Base-by-base conservation (phyloP, 1,140 invertebrate genomes). In the Hyphantria cunea region DNA sequence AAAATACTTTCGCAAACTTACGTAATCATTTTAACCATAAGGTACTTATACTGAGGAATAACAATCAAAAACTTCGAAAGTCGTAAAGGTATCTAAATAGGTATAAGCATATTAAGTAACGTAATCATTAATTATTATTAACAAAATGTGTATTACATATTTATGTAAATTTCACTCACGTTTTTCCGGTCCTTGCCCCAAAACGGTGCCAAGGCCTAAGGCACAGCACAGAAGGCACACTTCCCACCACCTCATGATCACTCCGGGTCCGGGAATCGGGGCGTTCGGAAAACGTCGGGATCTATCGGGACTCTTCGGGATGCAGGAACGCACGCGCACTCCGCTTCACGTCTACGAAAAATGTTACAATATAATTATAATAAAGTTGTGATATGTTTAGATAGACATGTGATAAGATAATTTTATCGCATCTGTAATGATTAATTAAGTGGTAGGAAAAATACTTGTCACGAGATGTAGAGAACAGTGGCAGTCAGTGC, bases 381-480 rank as follows among this genome's bases (percentile, higher is more conserved):
- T 49, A 37, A 13, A 8, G 31, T 41, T 11, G n/a, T 39, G 17
- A 25, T 25, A 25, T 25, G 17, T 25, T 25, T 1, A n/a, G 10
- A 25, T 32, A 13, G 37, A 39, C n/a, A 39, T 39, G 37, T 12
- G 84, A 87, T 87, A 85, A 87, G 84, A 85, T 85, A 84, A 66
- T 54, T 41, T 76, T 84, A 87, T 85, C 84, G 78, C 62, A 60
- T 69, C 71, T 67, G 61, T 47, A 66, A 56, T 84, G 82, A 87
- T 87, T 87, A 87, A 87, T 87, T 87, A 59, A 14, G 53, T 53
- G 76, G 72, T 85, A 82, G 84, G 84, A 87, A 87, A 87, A 87
- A 79, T 71, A 87, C 84, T 80, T 69, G 78, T 87, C 84, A 87
- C 84, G 84, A 84, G 84, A 80, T 76, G 70, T 37, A 47, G 58